phyloP scores from a whole-genome alignment of 1,140 invertebrate species.

The Drosophila nasuta region DNA sequence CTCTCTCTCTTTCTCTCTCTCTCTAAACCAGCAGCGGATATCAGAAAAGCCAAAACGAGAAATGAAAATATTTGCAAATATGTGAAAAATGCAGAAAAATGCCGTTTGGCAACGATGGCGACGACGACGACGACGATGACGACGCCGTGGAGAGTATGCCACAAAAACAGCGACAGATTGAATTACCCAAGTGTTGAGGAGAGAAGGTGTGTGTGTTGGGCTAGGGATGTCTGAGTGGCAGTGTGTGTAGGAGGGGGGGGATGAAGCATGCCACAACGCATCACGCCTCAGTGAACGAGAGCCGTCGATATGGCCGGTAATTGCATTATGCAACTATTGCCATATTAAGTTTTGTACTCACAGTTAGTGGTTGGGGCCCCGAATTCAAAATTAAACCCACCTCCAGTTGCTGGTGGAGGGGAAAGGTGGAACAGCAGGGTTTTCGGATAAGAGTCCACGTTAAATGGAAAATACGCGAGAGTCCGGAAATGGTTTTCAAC shows the following conservation, averaged over 20 bases:
- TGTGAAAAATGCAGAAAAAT: slow-evolving; percentile 76
- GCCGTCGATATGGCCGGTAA: slow-evolving; percentile 75
- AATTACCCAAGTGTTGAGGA: slow-evolving; percentile 64
- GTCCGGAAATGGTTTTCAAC: slow-evolving; percentile 77
- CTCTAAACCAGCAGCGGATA: slow-evolving; percentile 54
- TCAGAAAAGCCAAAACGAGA: slow-evolving; percentile 52
- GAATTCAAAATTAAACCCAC: slow-evolving; percentile 23
- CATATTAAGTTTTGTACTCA: slow-evolving; percentile 77
- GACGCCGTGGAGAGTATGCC: slow-evolving; percentile 4
- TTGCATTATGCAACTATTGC: slow-evolving; percentile 82
- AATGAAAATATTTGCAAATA: slow-evolving; percentile 74
- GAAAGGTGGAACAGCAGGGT: slow-evolving; percentile 1
- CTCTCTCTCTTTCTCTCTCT: too few relatives aligned
- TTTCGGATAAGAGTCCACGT: not conserved
- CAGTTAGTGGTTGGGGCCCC: slow-evolving; percentile 36
- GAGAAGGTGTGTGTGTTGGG: slow-evolving; percentile 9
- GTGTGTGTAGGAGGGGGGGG: not conserved
- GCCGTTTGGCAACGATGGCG: slow-evolving; percentile 23
- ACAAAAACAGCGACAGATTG: slow-evolving; percentile 78
- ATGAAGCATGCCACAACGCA: slow-evolving; percentile 32
- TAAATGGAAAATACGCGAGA: slow-evolving; percentile 47
- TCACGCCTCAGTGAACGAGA: slow-evolving; percentile 49
- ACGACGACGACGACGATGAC: slow-evolving; percentile 25
- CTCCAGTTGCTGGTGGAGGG: not conserved
- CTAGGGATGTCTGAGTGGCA: not conserved